phyloP scores from a whole-genome alignment of 2,797 vertebrate genomes.

The Anisognathus igniventris region DNA sequence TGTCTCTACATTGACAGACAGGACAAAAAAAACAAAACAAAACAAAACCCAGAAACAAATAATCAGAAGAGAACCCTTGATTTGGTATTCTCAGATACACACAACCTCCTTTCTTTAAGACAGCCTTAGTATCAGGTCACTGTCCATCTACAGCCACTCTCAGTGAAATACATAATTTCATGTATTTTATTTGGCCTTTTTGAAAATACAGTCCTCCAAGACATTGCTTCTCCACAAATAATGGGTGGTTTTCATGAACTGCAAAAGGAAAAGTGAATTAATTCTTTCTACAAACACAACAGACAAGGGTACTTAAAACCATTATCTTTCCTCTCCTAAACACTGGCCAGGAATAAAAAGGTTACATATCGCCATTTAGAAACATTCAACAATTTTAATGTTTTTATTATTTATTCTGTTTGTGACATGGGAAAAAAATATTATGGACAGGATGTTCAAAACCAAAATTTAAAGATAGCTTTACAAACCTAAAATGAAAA shows the following conservation, averaged over 20 bases:
- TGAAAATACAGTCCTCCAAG: neutral
- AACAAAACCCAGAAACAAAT: neutral
- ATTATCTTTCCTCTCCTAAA: neutral
- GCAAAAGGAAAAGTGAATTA: neutral
- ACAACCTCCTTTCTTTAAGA: neutral
- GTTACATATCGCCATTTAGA: neutral
- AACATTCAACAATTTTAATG: neutral
- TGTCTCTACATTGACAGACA: neutral
- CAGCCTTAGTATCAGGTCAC: neutral
- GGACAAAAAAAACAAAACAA: neutral
- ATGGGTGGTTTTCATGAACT: neutral
- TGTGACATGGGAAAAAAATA: neutral
- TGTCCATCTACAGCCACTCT: neutral
- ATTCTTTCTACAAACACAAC: neutral
- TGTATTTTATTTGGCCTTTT: neutral
- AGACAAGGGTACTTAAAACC: neutral
- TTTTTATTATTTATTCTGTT: neutral
- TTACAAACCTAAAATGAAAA: neutral
- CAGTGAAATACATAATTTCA: neutral
- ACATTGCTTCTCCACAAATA: neutral
- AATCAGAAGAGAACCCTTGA: neutral
- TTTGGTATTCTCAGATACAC: neutral
- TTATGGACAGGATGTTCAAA: neutral
- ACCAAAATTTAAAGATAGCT: neutral
- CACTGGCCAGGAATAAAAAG: neutral